Evolutionary conservation across 2,888 invertebrate genomes (phyloP).

Genomic region (Cabera pusaria): DNA sequence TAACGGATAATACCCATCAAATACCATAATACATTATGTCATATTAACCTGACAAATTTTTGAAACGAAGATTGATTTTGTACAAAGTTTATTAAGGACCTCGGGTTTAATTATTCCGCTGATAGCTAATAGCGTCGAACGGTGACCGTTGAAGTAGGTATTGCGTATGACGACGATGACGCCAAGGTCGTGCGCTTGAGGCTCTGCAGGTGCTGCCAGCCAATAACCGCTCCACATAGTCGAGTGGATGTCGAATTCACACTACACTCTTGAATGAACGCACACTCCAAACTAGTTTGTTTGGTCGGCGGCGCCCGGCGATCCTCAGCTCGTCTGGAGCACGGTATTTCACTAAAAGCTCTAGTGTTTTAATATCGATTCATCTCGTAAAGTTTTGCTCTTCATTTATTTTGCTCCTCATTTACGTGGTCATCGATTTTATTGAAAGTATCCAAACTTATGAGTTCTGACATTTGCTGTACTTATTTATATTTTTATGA

Average conservation of each 20-base stretch:
- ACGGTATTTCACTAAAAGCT: slow-evolving; percentile 1
- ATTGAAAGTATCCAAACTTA: too few relatives aligned
- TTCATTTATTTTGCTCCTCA: not conserved
- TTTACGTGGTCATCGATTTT: too few relatives aligned
- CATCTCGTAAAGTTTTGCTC: slow-evolving; percentile 1
- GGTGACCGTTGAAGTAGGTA: slow-evolving; percentile 52
- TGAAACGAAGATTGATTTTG: too few relatives aligned
- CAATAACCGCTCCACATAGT: slow-evolving; percentile 43
- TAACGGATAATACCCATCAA: slow-evolving; percentile 28
- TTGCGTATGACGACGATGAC: slow-evolving; percentile 48
- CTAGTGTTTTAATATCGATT: slow-evolving; percentile 8
- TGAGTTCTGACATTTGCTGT: too few relatives aligned
- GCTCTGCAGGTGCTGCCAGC: slow-evolving; percentile 58
- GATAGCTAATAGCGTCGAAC: slow-evolving; percentile 37
- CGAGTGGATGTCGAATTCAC: slow-evolving; percentile 39
- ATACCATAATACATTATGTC: slow-evolving; percentile 26
- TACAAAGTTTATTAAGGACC: too few relatives aligned
- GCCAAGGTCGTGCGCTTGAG: slow-evolving; percentile 65
- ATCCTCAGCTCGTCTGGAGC: slow-evolving; percentile 8
- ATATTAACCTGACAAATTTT: too few relatives aligned
- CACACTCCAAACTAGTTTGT: slow-evolving; percentile 27
- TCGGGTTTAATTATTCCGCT: slow-evolving; percentile 42
- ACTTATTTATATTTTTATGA: too few relatives aligned
- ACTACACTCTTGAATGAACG: slow-evolving; percentile 32
- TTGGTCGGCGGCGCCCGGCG: slow-evolving; percentile 1